Conservation (phyloP, 2,113 vertebrate genomes). For the Nothobranchius furzeri region DNA sequence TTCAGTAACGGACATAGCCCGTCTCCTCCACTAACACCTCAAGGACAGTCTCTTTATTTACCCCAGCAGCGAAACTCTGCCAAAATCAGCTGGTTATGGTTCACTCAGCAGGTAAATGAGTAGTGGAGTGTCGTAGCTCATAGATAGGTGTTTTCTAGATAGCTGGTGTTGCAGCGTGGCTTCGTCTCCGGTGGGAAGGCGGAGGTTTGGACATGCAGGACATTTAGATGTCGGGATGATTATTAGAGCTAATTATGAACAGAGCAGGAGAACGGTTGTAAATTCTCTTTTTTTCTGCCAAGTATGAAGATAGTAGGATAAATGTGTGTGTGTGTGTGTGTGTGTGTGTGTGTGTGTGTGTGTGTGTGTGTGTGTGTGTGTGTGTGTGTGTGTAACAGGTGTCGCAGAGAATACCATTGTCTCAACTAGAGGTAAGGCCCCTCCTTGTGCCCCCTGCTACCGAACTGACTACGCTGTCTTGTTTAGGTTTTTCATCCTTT, state of each 20-base stretch:
- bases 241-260: not conserved
- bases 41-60: constrained; percentile 73
- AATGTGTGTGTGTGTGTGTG: constrained; percentile 71
- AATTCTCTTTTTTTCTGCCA: not conserved
- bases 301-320: constrained; percentile 64
- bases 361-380: constrained; percentile 68
- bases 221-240: not conserved
- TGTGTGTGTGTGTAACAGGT: constrained; percentile 79
- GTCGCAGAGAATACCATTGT: constrained; percentile 81
- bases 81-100: constrained; percentile 71
- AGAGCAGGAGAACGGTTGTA: too few relatives aligned
- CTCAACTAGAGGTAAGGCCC: constrained; percentile 89
- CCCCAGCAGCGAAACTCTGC: constrained; percentile 71
- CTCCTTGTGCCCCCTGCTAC: constrained; percentile 35
- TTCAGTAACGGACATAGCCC: constrained; percentile 50
- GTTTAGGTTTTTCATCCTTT: constrained; percentile 78
- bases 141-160: constrained; percentile 30
- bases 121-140: constrained; percentile 10
- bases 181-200: constrained; percentile 3
- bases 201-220: not conserved
- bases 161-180: not conserved
- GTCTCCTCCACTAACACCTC: constrained; percentile 55
- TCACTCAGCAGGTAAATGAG: constrained; percentile 66
- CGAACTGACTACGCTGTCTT: constrained; percentile 65
- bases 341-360: constrained; percentile 71